Evolutionary conservation across 2,888 invertebrate genomes (phyloP), one percentile per base, ranked within the genome.

Genomic region (Atrina japonica): DNA sequence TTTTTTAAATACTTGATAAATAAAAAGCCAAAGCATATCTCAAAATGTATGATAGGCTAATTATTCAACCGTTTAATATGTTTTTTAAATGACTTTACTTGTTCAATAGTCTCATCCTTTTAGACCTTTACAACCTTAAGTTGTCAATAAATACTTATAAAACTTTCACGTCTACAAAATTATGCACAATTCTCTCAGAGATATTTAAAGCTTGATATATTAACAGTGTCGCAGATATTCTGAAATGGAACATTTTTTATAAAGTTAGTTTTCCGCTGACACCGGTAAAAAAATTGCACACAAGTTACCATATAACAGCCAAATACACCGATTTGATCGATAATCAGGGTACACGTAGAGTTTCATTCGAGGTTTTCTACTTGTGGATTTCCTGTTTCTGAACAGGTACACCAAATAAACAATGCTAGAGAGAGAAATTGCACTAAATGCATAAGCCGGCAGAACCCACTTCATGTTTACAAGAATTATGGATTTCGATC

Each of bases 271-370:
- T 35, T 35, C 5, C 11, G 11, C 11, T 35, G 3, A 23, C 16
- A 25, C 16, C 23, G 52, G 52, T 21, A 49, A 21, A 11, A 16
- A 50, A 50, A 35, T 2, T 45, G 2, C 27, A 29, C 11, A 9
- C n/a, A 3, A 40, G 63, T 58, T 71, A 80, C 81, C 79, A 70
- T 75, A 63, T 25, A 80, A 43, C 25, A 81, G 59, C 81, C 79
- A 81, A 56, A 77, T 75, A 63, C 81, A 81, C 23, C 81, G 65
- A 43, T 68, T 78, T n/a, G 80, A 82, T 59, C 80, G 66, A 55
- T 67, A 82, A 40, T 69, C 66, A 18, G 76, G 74, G 64, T 66
- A 80, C 61, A 66, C 73, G 35, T 80, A 80, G 1, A 82, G 58
- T 61, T 52, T 76, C 77, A 78, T 75, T 41, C 65, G 21, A 23